Evolutionary conservation across 2,888 invertebrate species (phyloP), one percentile per base, ranked within the genome.

Genomic region (Clivina fossor): DNA sequence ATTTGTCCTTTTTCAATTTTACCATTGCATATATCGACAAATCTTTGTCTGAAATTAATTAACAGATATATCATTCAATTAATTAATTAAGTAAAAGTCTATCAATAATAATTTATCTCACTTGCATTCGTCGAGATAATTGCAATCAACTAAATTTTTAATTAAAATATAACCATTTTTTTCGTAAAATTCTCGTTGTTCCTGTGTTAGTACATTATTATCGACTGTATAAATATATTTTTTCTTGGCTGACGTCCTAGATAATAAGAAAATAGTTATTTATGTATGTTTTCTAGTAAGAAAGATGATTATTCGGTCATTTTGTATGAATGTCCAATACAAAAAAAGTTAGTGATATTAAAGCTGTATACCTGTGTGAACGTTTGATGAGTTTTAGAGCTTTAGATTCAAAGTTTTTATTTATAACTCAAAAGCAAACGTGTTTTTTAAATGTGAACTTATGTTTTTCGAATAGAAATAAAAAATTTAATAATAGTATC

Each of bases 131-230:
- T 88, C 83, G 2, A 93, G 66, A 5, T 85, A 71, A 11, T 81
- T 71, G 62, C 81, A 76, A 8, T 83, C 78, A 11, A 92, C 79
- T 11, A 90, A 73, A 44, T 82, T 80, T 51, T 80, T 84, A 44
- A 93, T 78, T 1, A 93, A 78, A 11, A 93, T 65, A 68, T 80
- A 93, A 1, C 93, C 93, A 77, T 93, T 88, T 43, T 83, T 80
- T 62, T 89, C 85, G 66, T 91, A 93, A 69, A 87, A 91, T 49
- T 77, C 66, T 22, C 83, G 71, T 69, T 92, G 86, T 26, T 79
- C 79, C 0, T 71, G 63, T 0, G 80, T 81, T 9, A 88, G 64
- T 1, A 66, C 65, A 49, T 73, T 64, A 58, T 69, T 69, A 58
- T 71, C 69, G 24, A 70, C 59, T 2, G 76, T 76, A 62, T 73